Conservation (phyloP, 2,888 invertebrate genomes). For the Agonopterix subpropinquella region DNA sequence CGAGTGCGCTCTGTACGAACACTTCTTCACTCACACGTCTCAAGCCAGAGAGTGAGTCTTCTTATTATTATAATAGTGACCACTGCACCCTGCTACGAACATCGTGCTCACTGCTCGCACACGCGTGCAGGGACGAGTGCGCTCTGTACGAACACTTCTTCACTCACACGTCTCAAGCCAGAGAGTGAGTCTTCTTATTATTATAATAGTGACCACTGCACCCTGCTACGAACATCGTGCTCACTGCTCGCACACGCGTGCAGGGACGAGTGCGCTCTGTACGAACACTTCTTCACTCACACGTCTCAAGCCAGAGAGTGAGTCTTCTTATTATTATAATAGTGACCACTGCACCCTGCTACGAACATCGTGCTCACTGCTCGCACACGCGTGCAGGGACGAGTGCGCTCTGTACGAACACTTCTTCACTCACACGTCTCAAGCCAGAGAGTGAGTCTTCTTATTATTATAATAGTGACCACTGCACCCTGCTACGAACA, state of each 20-base stretch:
- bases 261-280: conserved; percentile 95
- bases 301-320: conserved; percentile 80
- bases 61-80: conserved; percentile 39
- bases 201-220: conserved; percentile 79
- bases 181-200: conserved; percentile 69
- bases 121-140: conserved; percentile 96
- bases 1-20: conserved; percentile 92
- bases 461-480: conserved; percentile 41
- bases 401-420: conserved; percentile 94
- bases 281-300: conserved; percentile 90
- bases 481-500: conserved; percentile 88
- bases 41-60: conserved; percentile 77
- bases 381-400: conserved; percentile 95
- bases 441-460: conserved; percentile 76
- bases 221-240: conserved; percentile 90
- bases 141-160: conserved; percentile 95
- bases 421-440: conserved; percentile 85
- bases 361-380: conserved; percentile 90
- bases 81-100: conserved; percentile 88
- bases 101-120: conserved; percentile 92
- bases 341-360: conserved; percentile 85
- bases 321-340: conserved; percentile 22
- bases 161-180: conserved; percentile 76
- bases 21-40: conserved; percentile 88
- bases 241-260: conserved; percentile 94